A percentile compares a stretch with the other conserved stretches of the same genome.
Evolutionary conservation across 2,797 vertebrate species (phyloP).

Genomic region (Gobio occitaniae): DNA sequence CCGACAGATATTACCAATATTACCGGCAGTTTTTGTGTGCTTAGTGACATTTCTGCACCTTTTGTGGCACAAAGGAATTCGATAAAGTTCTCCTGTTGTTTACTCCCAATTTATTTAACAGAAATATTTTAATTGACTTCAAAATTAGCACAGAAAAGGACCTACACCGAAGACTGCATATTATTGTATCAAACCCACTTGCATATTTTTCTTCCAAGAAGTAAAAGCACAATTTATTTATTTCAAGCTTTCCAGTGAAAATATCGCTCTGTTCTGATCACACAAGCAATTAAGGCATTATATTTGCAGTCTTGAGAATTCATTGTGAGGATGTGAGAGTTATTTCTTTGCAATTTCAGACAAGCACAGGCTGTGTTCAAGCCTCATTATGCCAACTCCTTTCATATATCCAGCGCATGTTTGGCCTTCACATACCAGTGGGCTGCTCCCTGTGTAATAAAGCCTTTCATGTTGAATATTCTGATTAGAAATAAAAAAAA

Average conservation of each 20-base stretch:
- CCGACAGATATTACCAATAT: background rate
- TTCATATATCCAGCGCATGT: conserved; percentile 38
- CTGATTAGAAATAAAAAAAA: conserved; percentile 22
- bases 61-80: background rate
- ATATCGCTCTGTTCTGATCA: conserved; percentile 35
- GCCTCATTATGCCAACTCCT: conserved; percentile 44
- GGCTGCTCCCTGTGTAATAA: conserved; percentile 13
- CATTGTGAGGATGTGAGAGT: conserved; percentile 37
- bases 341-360: conserved; percentile 46
- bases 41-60: background rate
- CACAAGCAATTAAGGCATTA: conserved; percentile 36
- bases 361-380: conserved; percentile 3
- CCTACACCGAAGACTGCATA: background rate
- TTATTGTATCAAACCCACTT: conserved; percentile 34
- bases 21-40: background rate
- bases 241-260: conserved; percentile 39
- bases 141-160: background rate
- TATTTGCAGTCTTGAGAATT: conserved; percentile 46
- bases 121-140: background rate
- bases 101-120: background rate
- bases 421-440: conserved; percentile 51
- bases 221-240: conserved; percentile 21
- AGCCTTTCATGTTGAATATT: conserved; percentile 48
- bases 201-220: background rate
- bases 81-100: background rate